Evolutionary conservation across 2,888 invertebrate species (phyloP).

Genomic region (Apodemia zela): DNA sequence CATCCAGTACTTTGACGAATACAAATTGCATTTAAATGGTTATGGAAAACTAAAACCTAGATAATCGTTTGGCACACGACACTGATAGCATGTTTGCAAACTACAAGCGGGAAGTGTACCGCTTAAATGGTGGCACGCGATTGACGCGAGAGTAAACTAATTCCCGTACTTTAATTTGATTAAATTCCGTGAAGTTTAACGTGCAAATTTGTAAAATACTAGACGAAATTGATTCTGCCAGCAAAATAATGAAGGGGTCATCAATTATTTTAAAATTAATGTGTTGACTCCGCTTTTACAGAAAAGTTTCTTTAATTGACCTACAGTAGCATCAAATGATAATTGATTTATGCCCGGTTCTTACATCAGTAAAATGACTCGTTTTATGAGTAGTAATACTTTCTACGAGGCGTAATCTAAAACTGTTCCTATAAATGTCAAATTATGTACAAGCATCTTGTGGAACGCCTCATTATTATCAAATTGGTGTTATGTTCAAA

Average conservation of each 20-base stretch:
- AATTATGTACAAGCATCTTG: no score
- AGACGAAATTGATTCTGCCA: constrained; percentile 41
- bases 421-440: no score
- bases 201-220: constrained; percentile 39
- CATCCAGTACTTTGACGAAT: no score
- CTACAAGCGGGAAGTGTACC: constrained; percentile 13
- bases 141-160: constrained; percentile 35
- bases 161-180: constrained; percentile 33
- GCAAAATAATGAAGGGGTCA: constrained; percentile 36
- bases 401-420: no score
- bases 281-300: not conserved
- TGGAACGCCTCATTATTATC: no score
- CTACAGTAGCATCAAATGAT: no score
- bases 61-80: constrained; percentile 34
- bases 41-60: constrained; percentile 40
- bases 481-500: no score
- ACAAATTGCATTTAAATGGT: constrained; percentile 46
- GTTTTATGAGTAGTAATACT: no score
- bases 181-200: constrained; percentile 35
- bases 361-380: no score
- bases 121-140: constrained; percentile 26
- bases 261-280: not conserved
- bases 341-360: no score
- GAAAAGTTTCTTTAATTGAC: no score
- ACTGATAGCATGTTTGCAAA: constrained; percentile 15